A percentile compares a stretch with the other conserved stretches of the same genome.
Conservation (phyloP, 2,797 vertebrate species). For the Melanotaenia pygmaea region DNA sequence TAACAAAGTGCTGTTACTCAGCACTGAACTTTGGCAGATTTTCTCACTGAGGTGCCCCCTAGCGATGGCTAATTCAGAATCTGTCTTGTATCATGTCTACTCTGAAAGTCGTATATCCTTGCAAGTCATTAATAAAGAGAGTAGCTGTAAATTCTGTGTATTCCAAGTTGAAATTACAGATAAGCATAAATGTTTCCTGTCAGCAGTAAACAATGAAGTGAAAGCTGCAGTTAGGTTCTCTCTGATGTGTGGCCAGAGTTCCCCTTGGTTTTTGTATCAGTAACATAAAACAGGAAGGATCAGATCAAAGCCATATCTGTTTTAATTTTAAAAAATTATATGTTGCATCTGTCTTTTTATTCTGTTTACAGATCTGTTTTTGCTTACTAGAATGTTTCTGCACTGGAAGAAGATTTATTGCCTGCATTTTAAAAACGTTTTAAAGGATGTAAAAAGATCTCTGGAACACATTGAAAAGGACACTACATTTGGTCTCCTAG, state of each 20-base stretch:
- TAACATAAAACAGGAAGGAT: background rate
- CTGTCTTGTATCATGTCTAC: no score
- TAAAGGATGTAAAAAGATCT: background rate
- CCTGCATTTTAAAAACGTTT: background rate
- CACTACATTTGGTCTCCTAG: conserved; percentile 6
- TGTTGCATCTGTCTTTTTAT: background rate
- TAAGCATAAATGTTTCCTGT: conserved; percentile 35
- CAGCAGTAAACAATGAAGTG: conserved; percentile 22
- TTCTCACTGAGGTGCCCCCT: no score
- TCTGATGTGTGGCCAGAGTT: conserved; percentile 1
- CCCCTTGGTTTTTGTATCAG: background rate
- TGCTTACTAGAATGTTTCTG: background rate
- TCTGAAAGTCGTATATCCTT: no score
- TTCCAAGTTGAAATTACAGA: conserved; percentile 21
- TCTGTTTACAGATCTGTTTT: background rate
- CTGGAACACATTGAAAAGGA: background rate
- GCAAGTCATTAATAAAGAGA: conserved; percentile 3
- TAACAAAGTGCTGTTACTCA: no score
- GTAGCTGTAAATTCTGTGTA: conserved; percentile 28
- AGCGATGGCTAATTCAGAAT: no score
- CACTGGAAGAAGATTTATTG: background rate
- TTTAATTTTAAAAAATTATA: background rate
- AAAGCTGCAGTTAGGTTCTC: conserved; percentile 31
- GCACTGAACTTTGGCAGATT: no score
- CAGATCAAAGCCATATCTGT: background rate